Evolutionary conservation across 2,113 vertebrate species (phyloP), one percentile per base, ranked within the genome.

Genomic region (Numida meleagris): DNA sequence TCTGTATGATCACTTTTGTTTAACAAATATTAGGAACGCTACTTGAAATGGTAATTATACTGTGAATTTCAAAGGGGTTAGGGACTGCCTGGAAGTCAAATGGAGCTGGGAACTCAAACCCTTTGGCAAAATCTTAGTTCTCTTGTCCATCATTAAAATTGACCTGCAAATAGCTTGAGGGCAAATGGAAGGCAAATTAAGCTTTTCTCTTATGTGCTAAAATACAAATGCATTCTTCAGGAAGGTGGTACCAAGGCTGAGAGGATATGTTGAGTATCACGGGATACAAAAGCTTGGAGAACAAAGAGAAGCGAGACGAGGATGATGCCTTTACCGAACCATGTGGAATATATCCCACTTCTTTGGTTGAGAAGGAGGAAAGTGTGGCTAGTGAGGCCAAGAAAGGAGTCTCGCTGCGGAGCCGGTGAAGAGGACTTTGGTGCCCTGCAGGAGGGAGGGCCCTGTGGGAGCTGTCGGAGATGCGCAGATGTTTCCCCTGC

Each of bases 131-230:
- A 72, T 50, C 58, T 81, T 73, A 53, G 48, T 74, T 93, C 76
- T 79, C 29, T 51, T 81, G 83, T 80, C 78, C 68, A 19, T 94
- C 91, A 74, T 61, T 68, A 89, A 72, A 93, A 94, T 23, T 83
- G 77, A 89, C 73, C 83, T 89, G 76, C 86, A 95, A 82, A 90
- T 65, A 92, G 84, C 84, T 93, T 75, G 34, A 45, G 55, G 92
- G 80, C 63, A 91, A 77, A 36, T 7, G 65, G 62, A 68, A 91
- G 16, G 36, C 57, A 55, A 77, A 90, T 68, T 9, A 85, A 17
- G 1, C 8, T 53, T 33, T 14, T 3, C 11, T 31, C 40, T 40
- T 38, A 6, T 8, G 23, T 50, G 29, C 17, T 77, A 34, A 36
- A 73, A 45, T 57, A 34, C 29, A 20, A 31, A 25, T 31, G 34